phyloP scores from a whole-genome alignment of 1,140 invertebrate genomes.

The Tenebrio molitor region DNA sequence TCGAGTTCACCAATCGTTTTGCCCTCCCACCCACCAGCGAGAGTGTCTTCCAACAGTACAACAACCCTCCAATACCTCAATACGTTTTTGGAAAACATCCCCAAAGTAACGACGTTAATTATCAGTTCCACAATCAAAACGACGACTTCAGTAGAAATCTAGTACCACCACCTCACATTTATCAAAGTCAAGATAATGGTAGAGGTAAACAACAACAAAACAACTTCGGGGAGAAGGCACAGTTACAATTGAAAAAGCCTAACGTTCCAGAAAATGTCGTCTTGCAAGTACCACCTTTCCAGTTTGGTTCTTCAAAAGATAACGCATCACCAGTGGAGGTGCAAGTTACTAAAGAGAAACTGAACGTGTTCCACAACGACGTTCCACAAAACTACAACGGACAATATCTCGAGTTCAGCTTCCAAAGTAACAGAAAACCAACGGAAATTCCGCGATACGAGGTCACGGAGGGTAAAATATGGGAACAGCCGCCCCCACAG shows the following conservation, averaged over 20 bases:
- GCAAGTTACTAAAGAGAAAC: slow-evolving; percentile 64
- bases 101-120: slow-evolving; percentile 55
- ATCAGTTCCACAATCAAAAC: slow-evolving; percentile 54
- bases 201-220: slow-evolving; percentile 25
- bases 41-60: slow-evolving; percentile 43
- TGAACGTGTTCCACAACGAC: slow-evolving; percentile 61
- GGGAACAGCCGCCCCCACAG: slow-evolving; percentile 54
- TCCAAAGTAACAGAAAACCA: slow-evolving; percentile 45
- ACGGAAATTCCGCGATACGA: slow-evolving; percentile 59
- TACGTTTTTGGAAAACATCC: slow-evolving; percentile 47
- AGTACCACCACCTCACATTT: slow-evolving; percentile 55
- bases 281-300: slow-evolving; percentile 52
- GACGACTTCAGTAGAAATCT: slow-evolving; percentile 62
- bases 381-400: slow-evolving; percentile 51
- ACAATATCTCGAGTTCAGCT: slow-evolving; percentile 50
- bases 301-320: background rate
- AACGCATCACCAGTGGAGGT: slow-evolving; percentile 57
- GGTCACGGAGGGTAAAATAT: slow-evolving; percentile 62
- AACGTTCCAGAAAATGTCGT: slow-evolving; percentile 47
- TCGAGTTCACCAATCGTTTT: slow-evolving; percentile 59
- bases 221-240: background rate
- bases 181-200: slow-evolving; percentile 51
- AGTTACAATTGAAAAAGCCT: slow-evolving; percentile 15
- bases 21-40: slow-evolving; percentile 39
- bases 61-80: slow-evolving; percentile 25